Evolutionary conservation across 2,797 vertebrate species (phyloP).

Genomic region (Ataeniobius toweri): DNA sequence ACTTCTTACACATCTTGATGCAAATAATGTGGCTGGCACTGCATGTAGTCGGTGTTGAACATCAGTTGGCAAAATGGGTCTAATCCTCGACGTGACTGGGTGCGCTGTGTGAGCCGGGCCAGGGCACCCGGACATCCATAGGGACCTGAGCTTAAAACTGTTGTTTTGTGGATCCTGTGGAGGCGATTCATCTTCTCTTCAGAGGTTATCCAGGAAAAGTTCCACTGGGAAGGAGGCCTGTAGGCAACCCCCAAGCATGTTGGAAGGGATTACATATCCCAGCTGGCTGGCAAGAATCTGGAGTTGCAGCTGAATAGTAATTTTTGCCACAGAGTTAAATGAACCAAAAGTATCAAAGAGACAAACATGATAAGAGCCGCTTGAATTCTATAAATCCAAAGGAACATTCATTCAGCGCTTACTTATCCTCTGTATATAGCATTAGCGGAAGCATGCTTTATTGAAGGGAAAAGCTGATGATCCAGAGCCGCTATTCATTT

Average conservation of each 20-base stretch:
- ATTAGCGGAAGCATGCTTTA: neutral
- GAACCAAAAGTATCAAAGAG: constrained; percentile 2
- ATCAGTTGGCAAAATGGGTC: constrained; percentile 6
- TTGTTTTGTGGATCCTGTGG: constrained; percentile 14
- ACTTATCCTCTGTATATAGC: neutral
- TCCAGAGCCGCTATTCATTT: neutral
- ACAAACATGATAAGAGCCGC: neutral
- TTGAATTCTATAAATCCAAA: constrained; percentile 1
- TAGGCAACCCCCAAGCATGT: constrained; percentile 28
- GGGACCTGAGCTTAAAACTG: constrained; percentile 15
- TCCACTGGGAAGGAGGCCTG: constrained; percentile 28
- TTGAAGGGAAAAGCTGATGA: neutral
- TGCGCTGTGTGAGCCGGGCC: neutral
- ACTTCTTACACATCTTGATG: neutral
- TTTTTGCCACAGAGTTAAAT: constrained; percentile 6
- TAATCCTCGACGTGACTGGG: neutral
- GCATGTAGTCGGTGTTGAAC: constrained; percentile 3
- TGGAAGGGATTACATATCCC: constrained; percentile 35
- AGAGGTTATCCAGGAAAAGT: constrained; percentile 29
- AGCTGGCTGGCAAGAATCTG: constrained; percentile 33
- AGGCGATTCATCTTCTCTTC: constrained; percentile 13
- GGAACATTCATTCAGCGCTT: neutral
- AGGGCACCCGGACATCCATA: constrained; percentile 8
- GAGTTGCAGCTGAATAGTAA: neutral
- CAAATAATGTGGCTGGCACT: neutral